Base-by-base conservation (phyloP, 2,113 vertebrate species). In the Esox niger region DNA sequence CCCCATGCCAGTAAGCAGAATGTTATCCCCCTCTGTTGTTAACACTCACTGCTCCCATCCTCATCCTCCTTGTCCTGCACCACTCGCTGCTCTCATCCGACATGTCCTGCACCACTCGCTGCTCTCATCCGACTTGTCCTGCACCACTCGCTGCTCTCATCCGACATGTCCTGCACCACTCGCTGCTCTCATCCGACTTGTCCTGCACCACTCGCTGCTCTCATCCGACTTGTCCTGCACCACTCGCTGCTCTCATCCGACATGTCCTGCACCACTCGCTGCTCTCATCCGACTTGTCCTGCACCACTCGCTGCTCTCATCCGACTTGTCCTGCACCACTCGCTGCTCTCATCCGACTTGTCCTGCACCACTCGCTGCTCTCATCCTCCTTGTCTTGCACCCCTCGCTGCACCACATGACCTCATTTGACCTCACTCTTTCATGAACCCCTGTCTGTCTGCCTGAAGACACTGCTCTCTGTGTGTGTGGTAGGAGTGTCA, bases 1-100 rank as follows among this genome's bases (percentile, higher is more conserved):
- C 90, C 94, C 29, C 93, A 93, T 20, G 84, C 95, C 82, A 90
- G 91, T 94, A 90, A 88, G 90, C 70, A 59, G 54, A 23, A 65
- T 27, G 47, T 35, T 29, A 31, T 55, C 46, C 26, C 60, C 29
- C 31, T 6, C 46, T 20, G 4, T 15, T 30, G n/a, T 21, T 6
- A 11, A 60, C 11, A 8, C 58, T 15, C 30, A 23, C n/a, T 60
- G 17, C 23, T 33, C 29, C 26, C 23, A 31, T 17, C n/a, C 15
- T 43, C 27, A 27, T 33, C 25, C 35, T 2, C 59, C 29, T 6
- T n/a, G n/a, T n/a, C n/a, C n/a, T n/a, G n/a, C n/a, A n/a, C n/a
- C n/a, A n/a, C n/a, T n/a, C n/a, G n/a, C 1, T 43, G 38, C 23
- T 33, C 29, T 35, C 23, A 31, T 17, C n/a, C 3, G 4, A 5